Conservation (phyloP, 1,140 invertebrate species). For the Tetragonula clypearis region DNA sequence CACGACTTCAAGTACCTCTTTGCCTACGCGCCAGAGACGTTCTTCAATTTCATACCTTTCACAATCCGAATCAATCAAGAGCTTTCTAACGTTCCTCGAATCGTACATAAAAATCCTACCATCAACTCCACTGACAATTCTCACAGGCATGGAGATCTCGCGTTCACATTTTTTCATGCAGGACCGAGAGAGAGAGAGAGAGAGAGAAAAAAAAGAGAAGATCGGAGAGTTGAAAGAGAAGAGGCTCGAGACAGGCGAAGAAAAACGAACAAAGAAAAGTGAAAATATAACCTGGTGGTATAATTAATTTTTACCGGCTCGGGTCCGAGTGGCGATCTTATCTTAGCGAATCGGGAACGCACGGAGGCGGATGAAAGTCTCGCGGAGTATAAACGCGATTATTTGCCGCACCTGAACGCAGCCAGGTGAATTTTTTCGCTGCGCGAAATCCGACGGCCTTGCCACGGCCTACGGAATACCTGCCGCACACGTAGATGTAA, state of each 20-base stretch:
- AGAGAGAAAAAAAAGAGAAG: background rate
- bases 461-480: slow-evolving; percentile 30
- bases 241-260: background rate
- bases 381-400: slow-evolving; percentile 10
- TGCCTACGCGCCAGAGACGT: no score
- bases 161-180: background rate
- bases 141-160: background rate
- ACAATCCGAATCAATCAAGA: no score
- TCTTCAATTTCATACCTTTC: no score
- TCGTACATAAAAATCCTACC: background rate
- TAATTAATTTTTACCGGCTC: slow-evolving; percentile 24
- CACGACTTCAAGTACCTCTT: no score
- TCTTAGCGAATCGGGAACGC: slow-evolving; percentile 25
- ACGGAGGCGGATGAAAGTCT: slow-evolving; percentile 30
- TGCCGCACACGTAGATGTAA: background rate
- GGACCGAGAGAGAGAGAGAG: no score
- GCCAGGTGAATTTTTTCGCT: slow-evolving; percentile 30
- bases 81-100: no score
- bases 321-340: background rate
- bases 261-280: slow-evolving; percentile 18
- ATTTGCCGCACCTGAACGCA: slow-evolving; percentile 18
- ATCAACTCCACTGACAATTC: background rate
- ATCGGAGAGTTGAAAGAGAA: background rate
- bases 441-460: slow-evolving; percentile 34
- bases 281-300: slow-evolving; percentile 17